These are phyloP conservation scores for Tribolium castaneum DNA, from an alignment of 1,140 invertebrate species.

Conservation along the genomic window DNA sequence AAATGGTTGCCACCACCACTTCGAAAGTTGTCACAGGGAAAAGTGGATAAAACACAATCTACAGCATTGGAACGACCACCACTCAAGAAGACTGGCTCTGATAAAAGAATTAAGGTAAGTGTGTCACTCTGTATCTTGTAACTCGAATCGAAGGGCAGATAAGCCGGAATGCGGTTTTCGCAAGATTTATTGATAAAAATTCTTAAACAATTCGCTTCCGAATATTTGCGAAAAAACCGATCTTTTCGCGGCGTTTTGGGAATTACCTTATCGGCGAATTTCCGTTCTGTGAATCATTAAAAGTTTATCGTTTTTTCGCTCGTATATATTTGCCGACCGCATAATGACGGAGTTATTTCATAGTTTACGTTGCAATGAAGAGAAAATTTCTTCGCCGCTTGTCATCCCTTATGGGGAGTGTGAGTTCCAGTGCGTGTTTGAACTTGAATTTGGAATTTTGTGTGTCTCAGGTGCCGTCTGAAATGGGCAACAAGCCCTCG, in stretches of 20 bases:
- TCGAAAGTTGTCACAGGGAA: conserved; percentile 89
- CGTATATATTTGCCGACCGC: conserved; percentile 8
- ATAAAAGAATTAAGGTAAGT: conserved; percentile 83
- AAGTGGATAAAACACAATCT: conserved; percentile 80
- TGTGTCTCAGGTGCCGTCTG: conserved; percentile 61
- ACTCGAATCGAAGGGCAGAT: neutral
- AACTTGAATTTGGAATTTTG: neutral
- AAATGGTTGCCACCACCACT: conserved; percentile 93
- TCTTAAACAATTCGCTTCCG: too few relatives aligned
- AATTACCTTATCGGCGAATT: neutral
- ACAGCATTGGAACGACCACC: conserved; percentile 67
- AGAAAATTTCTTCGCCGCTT: conserved; percentile 49
- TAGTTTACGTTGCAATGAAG: conserved; percentile 29
- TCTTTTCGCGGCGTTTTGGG: neutral
- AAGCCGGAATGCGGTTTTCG: neutral
- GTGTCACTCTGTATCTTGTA: neutral
- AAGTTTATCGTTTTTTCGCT: conserved; percentile 15
- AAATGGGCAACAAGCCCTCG: conserved; percentile 64
- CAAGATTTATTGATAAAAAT: neutral
- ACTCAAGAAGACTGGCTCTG: conserved; percentile 79
- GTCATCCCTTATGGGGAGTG: conserved; percentile 46
- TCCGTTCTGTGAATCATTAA: conserved; percentile 19
- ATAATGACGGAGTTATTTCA: neutral
- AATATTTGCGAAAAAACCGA: neutral
- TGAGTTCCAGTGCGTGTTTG: conserved; percentile 9